These are phyloP conservation scores for Fragum sueziense DNA, from an alignment of 2,888 invertebrate genomes.

Conservation along the genomic window DNA sequence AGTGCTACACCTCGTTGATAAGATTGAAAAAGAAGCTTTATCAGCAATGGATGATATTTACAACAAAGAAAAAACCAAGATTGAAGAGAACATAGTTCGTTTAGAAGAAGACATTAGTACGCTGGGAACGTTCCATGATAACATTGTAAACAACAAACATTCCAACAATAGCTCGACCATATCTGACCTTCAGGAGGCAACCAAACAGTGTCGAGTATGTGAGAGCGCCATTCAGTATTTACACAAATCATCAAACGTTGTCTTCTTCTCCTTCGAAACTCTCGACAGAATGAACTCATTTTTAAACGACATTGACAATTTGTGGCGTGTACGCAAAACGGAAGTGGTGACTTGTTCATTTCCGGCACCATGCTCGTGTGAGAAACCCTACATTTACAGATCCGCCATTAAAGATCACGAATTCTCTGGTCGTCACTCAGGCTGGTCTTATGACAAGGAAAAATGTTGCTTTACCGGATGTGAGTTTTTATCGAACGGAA, in stretches of 20 bases:
- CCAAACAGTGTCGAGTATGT: conserved; percentile 20
- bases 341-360: conserved; percentile 33
- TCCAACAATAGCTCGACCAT: conserved; percentile 28
- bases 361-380: conserved; percentile 51
- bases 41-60: conserved; percentile 48
- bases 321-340: conserved; percentile 40
- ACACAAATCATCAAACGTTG: conserved; percentile 32
- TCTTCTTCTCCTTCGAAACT: conserved; percentile 41
- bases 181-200: conserved; percentile 44
- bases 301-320: conserved; percentile 14
- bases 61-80: conserved; percentile 27
- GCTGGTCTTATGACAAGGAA: conserved; percentile 56
- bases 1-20: conserved; percentile 41
- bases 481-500: conserved; percentile 54
- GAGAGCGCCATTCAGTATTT: conserved; percentile 34
- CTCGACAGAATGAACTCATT: conserved; percentile 13
- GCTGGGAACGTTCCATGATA: conserved; percentile 28
- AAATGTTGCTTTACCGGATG: conserved; percentile 56
- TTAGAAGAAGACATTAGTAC: conserved; percentile 35
- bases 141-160: conserved; percentile 17
- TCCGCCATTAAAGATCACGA: conserved; percentile 38
- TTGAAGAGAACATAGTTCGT: conserved; percentile 34
- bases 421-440: conserved; percentile 45
- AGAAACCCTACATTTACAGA: conserved; percentile 48
- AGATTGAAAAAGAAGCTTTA: conserved; percentile 53